Conservation (phyloP, 2,113 vertebrate genomes). For the Cryptomyrus ogoouensis region DNA sequence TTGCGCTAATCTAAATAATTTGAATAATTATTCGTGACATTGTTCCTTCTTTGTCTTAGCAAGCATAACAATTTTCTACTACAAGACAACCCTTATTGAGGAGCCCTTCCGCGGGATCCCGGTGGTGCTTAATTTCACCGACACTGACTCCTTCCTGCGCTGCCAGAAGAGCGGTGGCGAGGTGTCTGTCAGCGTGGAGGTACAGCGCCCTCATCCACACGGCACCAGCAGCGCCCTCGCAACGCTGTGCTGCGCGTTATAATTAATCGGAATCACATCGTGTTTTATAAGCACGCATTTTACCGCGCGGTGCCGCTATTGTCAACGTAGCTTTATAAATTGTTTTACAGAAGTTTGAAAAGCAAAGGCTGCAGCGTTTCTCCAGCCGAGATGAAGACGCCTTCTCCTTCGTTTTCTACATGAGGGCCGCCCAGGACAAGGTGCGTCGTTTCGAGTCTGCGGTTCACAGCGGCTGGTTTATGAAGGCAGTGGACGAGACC, state of each 20-base stretch:
- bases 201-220: background rate
- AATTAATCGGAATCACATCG: background rate
- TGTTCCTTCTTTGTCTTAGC: slow-evolving; percentile 23
- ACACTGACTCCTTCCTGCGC: slow-evolving; percentile 29
- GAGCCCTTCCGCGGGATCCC: slow-evolving; percentile 22
- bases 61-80: slow-evolving; percentile 38
- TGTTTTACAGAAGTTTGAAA: slow-evolving; percentile 19
- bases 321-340: background rate
- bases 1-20: background rate
- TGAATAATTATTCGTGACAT: background rate
- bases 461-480: slow-evolving; percentile 29
- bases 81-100: background rate
- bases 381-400: slow-evolving; percentile 6
- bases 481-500: background rate
- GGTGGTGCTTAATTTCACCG: slow-evolving; percentile 40
- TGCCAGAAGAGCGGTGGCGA: slow-evolving; percentile 17
- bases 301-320: background rate
- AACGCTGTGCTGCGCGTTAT: background rate
- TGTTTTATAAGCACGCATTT: background rate
- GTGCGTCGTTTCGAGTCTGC: slow-evolving; percentile 30
- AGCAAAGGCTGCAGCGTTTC: slow-evolving; percentile 12
- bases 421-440: background rate
- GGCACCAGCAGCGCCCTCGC: background rate
- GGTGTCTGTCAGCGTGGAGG: slow-evolving; percentile 28
- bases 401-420: slow-evolving; percentile 39